Base-by-base conservation (phyloP, 2,888 invertebrate species). In the Punctoribates punctum region DNA sequence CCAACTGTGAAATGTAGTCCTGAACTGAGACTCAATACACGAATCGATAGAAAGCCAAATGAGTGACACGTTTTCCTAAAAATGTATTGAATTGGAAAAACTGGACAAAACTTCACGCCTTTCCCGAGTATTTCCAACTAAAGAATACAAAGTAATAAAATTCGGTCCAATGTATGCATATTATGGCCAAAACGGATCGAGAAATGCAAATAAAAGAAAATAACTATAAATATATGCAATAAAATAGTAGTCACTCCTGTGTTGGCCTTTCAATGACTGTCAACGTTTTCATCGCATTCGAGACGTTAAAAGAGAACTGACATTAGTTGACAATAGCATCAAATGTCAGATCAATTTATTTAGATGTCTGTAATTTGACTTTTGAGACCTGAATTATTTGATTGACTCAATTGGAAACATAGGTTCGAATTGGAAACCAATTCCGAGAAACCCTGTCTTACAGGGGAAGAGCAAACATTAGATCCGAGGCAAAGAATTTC, bases 51-150 rank as follows among this genome's bases (percentile, higher is more conserved):
- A 70, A 46, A 20, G 8, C 46, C 46, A 70, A 70, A 70, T 70
- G 70, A 70, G 70, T 70, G 70, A 70, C 70, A 70, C 70, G 70
- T 70, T 70, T 34, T 70, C 46, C 25, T 46, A 23, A 23, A 70
- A 70, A 70, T 46, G 20, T 70, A 70, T 70, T 70, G 23, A 70
- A 65, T 34, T n/a, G 23, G 13, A n/a, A n/a, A n/a, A n/a, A n/a
- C n/a, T n/a, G n/a, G n/a, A n/a, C 46, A 11, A 70, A 70, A 70
- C 23, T 70, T 70, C 70, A 70, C 70, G 70, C 70, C 70, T 70
- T 70, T 70, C 70, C 46, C 46, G 46, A 70, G 70, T 46, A 70
- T 70, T 42, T 70, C 6, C 1, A 8, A 70, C 46, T 20, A 70
- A 29, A 38, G 67, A 70, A 70, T 42, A 13, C 42, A 70, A 70